These are phyloP conservation scores for Macrochelys suwanniensis DNA, from an alignment of 2,797 vertebrate genomes.

Conservation along the genomic window DNA sequence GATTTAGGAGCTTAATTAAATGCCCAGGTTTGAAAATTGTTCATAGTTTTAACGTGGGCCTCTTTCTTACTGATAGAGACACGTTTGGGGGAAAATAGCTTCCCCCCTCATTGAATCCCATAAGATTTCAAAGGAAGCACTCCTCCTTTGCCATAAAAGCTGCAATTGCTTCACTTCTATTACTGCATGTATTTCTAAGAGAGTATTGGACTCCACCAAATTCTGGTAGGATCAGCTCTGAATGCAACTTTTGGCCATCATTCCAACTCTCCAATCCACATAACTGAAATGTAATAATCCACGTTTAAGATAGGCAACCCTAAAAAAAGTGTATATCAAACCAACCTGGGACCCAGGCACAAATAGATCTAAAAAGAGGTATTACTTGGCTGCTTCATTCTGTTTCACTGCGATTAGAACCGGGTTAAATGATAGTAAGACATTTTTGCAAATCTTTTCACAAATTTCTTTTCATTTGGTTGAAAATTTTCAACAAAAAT, in stretches of 20 bases:
- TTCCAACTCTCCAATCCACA: not conserved
- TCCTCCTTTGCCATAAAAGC: not conserved
- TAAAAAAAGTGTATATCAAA: not conserved
- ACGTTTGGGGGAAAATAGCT: not conserved
- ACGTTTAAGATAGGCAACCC: not conserved
- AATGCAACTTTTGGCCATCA: not conserved
- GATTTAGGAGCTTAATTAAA: not conserved
- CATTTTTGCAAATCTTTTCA: not conserved
- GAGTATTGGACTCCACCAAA: not conserved
- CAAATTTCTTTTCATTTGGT: not conserved
- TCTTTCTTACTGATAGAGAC: not conserved
- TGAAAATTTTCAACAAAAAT: not conserved
- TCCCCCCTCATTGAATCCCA: not conserved
- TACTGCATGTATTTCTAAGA: not conserved
- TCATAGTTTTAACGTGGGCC: not conserved
- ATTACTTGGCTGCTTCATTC: not conserved
- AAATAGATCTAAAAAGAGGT: not conserved
- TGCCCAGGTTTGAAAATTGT: not conserved
- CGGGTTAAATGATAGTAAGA: not conserved
- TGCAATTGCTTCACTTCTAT: not conserved
- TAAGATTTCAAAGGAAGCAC: not conserved
- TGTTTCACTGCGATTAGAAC: not conserved
- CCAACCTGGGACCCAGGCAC: not conserved
- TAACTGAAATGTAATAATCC: not conserved
- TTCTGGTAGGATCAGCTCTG: not conserved